A percentile compares a stretch with the other conserved stretches of the same genome.
phyloP scores from a whole-genome alignment of 2,888 invertebrate species.

The Aporophyla lueneburgensis region DNA sequence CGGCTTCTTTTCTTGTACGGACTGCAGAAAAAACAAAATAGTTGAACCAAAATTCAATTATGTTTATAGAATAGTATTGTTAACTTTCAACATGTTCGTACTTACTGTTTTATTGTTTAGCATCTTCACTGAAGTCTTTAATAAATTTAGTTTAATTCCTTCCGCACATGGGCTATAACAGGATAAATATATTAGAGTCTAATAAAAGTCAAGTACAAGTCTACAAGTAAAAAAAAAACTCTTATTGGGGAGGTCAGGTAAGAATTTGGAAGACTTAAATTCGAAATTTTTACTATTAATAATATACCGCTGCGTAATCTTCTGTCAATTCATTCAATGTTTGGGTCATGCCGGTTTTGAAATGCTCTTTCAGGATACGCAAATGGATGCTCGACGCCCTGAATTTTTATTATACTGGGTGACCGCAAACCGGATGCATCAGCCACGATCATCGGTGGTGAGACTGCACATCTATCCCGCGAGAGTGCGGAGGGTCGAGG shows the following conservation, averaged over 20 bases:
- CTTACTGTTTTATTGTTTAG: slow-evolving; percentile 81
- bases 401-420: too few species aligned
- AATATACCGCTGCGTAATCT: not conserved
- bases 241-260: not conserved
- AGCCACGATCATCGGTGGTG: too few species aligned
- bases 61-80: not conserved
- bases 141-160: slow-evolving; percentile 87
- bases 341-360: too few species aligned
- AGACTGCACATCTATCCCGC: too few species aligned
- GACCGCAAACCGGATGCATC: too few species aligned
- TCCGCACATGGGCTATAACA: slow-evolving; percentile 80
- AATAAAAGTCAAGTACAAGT: not conserved
- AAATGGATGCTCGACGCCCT: too few species aligned
- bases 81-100: slow-evolving; percentile 49
- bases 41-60: not conserved
- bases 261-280: not conserved
- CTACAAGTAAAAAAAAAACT: slow-evolving; percentile 7
- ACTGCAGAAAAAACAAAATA: slow-evolving; percentile 66
- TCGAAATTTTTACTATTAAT: not conserved
- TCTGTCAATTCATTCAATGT: too few species aligned
- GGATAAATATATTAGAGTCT: not conserved
- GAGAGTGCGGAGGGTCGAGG: too few species aligned
- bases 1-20: slow-evolving; percentile 84
- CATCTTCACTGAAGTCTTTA: slow-evolving; percentile 81
- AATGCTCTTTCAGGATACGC: too few species aligned